phyloP scores from a whole-genome alignment of 2,888 invertebrate genomes.

The Dicyrtoma fusca region DNA sequence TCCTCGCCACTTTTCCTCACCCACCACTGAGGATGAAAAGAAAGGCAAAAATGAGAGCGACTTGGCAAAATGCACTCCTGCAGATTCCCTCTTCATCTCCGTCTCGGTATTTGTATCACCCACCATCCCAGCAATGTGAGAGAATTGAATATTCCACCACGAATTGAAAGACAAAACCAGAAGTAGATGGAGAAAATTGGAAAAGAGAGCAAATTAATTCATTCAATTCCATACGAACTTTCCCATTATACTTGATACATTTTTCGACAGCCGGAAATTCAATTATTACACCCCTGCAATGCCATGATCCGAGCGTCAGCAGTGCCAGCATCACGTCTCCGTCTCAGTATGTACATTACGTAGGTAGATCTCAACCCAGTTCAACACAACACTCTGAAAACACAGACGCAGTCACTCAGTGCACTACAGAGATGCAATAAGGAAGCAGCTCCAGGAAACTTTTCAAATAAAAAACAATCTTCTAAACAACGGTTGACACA shows the following conservation, averaged over 20 bases:
- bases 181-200: conserved; percentile 10
- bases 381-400: too few species aligned
- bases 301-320: background rate
- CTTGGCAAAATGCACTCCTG: conserved; percentile 1
- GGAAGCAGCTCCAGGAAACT: conserved; percentile 9
- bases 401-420: too few species aligned
- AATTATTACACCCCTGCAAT: conserved; percentile 30
- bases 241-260: conserved; percentile 30
- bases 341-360: background rate
- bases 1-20: background rate
- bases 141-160: conserved; percentile 11
- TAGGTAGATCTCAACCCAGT: too few species aligned
- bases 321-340: conserved; percentile 18
- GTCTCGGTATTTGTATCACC: too few species aligned
- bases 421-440: background rate
- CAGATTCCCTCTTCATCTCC: conserved; percentile 20
- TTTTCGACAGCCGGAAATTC: conserved; percentile 37
- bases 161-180: background rate
- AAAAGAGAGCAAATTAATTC: conserved; percentile 30
- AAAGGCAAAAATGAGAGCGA: too few species aligned
- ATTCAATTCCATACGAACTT: conserved; percentile 31
- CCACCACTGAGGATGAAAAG: conserved; percentile 1
- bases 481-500: conserved; percentile 32
- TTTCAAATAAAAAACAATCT: conserved; percentile 32
- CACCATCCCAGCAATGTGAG: background rate